Conservation (phyloP, 2,888 invertebrate genomes). For the Phalera bucephala region DNA sequence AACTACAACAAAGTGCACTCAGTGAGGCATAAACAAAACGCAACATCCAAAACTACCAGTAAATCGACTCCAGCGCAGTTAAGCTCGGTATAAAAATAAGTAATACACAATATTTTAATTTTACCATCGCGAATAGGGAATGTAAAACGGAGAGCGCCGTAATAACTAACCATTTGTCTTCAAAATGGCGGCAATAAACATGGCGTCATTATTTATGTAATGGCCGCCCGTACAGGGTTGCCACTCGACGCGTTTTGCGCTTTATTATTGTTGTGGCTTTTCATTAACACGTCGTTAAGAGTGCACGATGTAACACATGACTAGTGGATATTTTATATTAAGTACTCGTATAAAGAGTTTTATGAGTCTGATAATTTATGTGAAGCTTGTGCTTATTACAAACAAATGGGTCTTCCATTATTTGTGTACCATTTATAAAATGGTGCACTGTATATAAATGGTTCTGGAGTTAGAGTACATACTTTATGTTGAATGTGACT, state of each 20-base stretch:
- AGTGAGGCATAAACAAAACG: conserved; percentile 45
- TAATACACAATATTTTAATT: conserved; percentile 82
- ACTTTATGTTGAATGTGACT: too few relatives aligned
- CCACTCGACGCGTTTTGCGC: conserved; percentile 73
- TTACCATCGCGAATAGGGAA: conserved; percentile 71
- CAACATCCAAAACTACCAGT: conserved; percentile 49
- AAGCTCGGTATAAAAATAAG: conserved; percentile 68
- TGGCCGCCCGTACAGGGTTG: conserved; percentile 74
- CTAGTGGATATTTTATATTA: conserved; percentile 27
- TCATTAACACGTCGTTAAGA: conserved; percentile 60
- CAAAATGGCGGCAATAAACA: conserved; percentile 82
- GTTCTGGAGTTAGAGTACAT: too few relatives aligned
- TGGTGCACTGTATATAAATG: too few relatives aligned
- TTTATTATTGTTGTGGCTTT: conserved; percentile 77
- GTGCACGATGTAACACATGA: conserved; percentile 34
- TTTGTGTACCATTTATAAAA: too few relatives aligned
- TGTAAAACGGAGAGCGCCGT: conserved; percentile 79
- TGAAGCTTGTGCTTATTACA: conserved; percentile 19
- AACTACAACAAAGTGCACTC: conserved; percentile 27
- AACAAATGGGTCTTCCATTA: neutral
- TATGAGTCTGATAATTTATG: too few relatives aligned
- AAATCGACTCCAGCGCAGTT: conserved; percentile 76
- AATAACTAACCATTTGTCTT: conserved; percentile 83
- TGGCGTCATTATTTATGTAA: conserved; percentile 82
- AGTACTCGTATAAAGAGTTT: conserved; percentile 25